Percentiles rank a stretch among this genome's conserved stretches.
phyloP scores from a whole-genome alignment of 2,113 vertebrate genomes.

The Scomber japonicus region DNA sequence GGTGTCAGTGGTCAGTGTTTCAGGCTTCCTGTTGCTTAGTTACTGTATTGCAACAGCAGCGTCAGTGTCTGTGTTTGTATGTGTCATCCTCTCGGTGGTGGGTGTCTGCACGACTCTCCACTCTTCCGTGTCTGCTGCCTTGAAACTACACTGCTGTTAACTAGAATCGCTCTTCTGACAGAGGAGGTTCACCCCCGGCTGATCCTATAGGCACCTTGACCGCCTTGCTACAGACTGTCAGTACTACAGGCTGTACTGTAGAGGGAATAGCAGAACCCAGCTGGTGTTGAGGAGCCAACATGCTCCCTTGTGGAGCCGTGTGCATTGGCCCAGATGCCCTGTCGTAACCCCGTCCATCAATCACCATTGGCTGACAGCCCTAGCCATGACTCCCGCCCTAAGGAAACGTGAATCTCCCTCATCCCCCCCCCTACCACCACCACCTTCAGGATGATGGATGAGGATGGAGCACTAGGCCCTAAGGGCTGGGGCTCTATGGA shows the following conservation, averaged over 20 bases:
- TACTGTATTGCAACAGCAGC: slow-evolving; percentile 75
- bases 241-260: slow-evolving; percentile 6
- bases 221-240: background rate
- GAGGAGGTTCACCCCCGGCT: slow-evolving; percentile 41
- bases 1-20: slow-evolving; percentile 79
- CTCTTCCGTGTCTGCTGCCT: slow-evolving; percentile 60
- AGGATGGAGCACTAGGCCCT: slow-evolving; percentile 51
- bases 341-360: slow-evolving; percentile 77
- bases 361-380: slow-evolving; percentile 71
- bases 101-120: slow-evolving; percentile 75
- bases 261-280: slow-evolving; percentile 35
- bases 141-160: slow-evolving; percentile 59
- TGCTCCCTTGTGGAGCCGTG: slow-evolving; percentile 50
- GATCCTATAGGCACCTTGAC: slow-evolving; percentile 15
- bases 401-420: slow-evolving; percentile 74
- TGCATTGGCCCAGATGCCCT: slow-evolving; percentile 73
- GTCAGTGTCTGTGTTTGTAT: slow-evolving; percentile 67
- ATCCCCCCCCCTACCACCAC: background rate
- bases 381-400: slow-evolving; percentile 43
- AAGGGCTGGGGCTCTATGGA: slow-evolving; percentile 65
- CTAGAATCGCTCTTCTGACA: slow-evolving; percentile 48
- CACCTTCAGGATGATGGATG: slow-evolving; percentile 78
- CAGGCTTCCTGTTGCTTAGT: slow-evolving; percentile 81
- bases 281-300: slow-evolving; percentile 52
- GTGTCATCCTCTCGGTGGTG: slow-evolving; percentile 76